Evolutionary conservation across 2,888 invertebrate species (phyloP).

Genomic region (Lasioglossum malachurum): DNA sequence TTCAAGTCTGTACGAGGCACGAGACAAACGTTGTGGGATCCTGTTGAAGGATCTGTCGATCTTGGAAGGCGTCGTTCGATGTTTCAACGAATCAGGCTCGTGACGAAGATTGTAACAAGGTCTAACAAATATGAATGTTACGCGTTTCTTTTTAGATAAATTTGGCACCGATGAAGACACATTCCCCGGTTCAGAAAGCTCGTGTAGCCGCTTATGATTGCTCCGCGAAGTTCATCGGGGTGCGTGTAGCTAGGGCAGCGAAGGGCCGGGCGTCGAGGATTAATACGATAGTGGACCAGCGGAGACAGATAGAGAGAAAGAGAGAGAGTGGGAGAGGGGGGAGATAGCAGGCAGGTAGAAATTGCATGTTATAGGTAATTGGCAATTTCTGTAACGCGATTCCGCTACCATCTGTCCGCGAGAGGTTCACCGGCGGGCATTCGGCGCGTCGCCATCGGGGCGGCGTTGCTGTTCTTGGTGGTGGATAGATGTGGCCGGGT

Average conservation of each 20-base stretch:
- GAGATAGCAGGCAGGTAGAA: conserved; percentile 62
- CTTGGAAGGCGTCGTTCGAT: not conserved
- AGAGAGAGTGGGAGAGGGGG: not conserved
- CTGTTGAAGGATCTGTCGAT: not conserved
- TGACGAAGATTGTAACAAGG: too few relatives aligned
- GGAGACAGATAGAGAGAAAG: not conserved
- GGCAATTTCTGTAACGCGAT: conserved; percentile 81
- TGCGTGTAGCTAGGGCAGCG: not conserved
- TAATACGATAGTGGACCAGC: conserved; percentile 9
- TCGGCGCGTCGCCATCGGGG: conserved; percentile 17
- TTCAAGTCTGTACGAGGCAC: too few relatives aligned
- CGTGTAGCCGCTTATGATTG: conserved; percentile 14
- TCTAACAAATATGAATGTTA: too few relatives aligned
- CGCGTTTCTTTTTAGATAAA: too few relatives aligned
- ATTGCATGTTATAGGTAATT: conserved; percentile 81
- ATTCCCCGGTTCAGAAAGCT: not conserved
- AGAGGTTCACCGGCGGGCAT: conserved; percentile 55
- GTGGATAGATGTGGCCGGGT: conserved; percentile 13
- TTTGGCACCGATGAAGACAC: not conserved
- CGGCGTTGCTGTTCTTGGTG: conserved; percentile 8
- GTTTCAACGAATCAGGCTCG: too few relatives aligned
- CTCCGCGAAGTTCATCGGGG: conserved; percentile 15
- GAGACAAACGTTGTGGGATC: not conserved
- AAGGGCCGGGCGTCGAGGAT: not conserved
- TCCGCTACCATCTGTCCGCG: conserved; percentile 75